Percentiles rank a stretch among this genome's conserved stretches.
These are phyloP conservation scores for Cinara cedri DNA, from an alignment of 2,888 invertebrate genomes.

Conservation along the genomic window DNA sequence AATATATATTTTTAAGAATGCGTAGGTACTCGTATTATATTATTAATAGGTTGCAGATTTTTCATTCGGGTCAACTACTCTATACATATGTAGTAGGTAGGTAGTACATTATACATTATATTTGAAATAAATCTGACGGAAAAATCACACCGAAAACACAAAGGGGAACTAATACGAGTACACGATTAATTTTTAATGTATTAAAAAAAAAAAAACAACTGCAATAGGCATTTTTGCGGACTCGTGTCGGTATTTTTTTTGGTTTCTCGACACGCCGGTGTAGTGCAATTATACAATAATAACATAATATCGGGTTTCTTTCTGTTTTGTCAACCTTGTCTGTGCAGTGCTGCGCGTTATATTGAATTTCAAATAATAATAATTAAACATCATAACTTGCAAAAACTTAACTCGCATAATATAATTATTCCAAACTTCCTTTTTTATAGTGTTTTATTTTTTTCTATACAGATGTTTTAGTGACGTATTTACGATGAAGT, in stretches of 20 bases:
- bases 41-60: too few species aligned
- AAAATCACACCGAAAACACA: neutral
- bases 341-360: neutral
- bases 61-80: too few species aligned
- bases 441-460: too few species aligned
- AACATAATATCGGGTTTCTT: conserved; percentile 26
- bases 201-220: too few species aligned
- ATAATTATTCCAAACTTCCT: neutral
- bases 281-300: neutral
- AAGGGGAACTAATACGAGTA: neutral
- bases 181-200: neutral
- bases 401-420: neutral
- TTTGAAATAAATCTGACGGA: neutral
- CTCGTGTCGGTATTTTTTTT: neutral
- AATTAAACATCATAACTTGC: conserved; percentile 18
- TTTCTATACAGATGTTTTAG: too few species aligned
- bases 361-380: conserved; percentile 2
- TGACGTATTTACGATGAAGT: too few species aligned
- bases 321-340: conserved; percentile 27
- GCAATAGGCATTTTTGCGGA: too few species aligned
- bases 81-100: too few species aligned
- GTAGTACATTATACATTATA: neutral
- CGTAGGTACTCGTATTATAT: too few species aligned
- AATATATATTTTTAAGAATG: too few species aligned
- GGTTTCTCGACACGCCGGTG: neutral